Base-by-base conservation (phyloP, 2,888 invertebrate species). In the Phengaris arion region DNA sequence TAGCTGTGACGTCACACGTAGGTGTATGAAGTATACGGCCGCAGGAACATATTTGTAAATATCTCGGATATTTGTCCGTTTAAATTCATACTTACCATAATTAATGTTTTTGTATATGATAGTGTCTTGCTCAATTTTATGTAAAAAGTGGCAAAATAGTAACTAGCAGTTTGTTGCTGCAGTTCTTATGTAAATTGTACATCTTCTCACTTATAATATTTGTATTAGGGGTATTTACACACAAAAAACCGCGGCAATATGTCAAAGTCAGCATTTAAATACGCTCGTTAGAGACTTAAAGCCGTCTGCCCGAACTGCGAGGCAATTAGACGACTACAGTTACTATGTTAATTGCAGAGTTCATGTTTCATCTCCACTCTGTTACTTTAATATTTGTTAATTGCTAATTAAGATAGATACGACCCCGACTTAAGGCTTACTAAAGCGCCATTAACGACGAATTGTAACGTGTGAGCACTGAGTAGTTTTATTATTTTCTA, bases 301-400 rank as follows among this genome's bases (percentile, higher is more conserved):
- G 70, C 52, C 52, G 52, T 72, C 72, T 52, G 85, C 91, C 89
- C 89, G 90, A 89, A 89, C 89, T 87, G 86, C 87, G 86, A 87
- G 87, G 88, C 91, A 92, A 91, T 92, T 92, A 92, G 88, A 89
- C 88, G 89, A 87, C 91, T 91, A 91, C 92, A 92, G 92, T 92
- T 91, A 90, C 90, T 85, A 90, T 90, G 92, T 91, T 92, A 92
- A 92, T 92, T 92, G 89, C 90, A 89, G 89, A 86, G 89, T 86
- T 88, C 90, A 86, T 89, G 90, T 88, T 89, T 88, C 90, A 86
- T 89, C 89, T 87, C 87, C 83, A 86, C 87, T 87, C 86, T 85
- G 81, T 88, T 89, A 88, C 89, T 86, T 88, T 89, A 90, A 91
- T 89, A 89, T 88, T 89, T 83, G 82, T 85, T 83, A 81, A 79